Evolutionary conservation across 2,888 invertebrate genomes (phyloP).

Genomic region (Aphidoletes aphidimyza): DNA sequence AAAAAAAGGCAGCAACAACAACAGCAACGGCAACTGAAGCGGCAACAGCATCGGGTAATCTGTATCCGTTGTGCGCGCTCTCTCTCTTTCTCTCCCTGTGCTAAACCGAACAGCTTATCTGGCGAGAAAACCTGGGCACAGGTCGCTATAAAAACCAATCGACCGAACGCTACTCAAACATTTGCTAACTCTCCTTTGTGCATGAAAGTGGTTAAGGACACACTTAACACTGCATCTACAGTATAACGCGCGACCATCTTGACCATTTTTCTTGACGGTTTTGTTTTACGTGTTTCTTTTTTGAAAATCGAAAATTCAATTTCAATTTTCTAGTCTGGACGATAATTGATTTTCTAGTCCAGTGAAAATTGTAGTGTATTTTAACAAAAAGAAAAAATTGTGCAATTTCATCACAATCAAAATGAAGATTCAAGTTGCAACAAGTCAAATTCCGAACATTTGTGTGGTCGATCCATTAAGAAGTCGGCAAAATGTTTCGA

Average conservation of each 20-base stretch:
- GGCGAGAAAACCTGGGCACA: not conserved
- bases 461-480: not conserved
- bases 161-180: not conserved
- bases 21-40: no score
- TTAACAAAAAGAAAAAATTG: not conserved
- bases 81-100: no score
- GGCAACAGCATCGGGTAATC: conserved; percentile 5
- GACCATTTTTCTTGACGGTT: no score
- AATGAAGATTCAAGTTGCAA: conserved; percentile 9
- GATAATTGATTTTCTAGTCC: not conserved
- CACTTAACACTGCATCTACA: not conserved
- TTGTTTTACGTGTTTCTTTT: no score
- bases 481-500: not conserved
- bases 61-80: not conserved
- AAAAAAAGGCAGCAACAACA: not conserved
- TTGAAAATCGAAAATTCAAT: no score
- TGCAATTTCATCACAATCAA: not conserved
- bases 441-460: conserved; percentile 1
- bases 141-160: conserved; percentile 28
- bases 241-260: no score
- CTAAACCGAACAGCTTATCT: not conserved
- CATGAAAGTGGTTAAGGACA: conserved; percentile 39
- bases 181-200: not conserved
- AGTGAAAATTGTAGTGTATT: not conserved
- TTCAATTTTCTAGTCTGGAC: no score